A percentile compares a stretch with the other conserved stretches of the same genome.
These are phyloP conservation scores for Fopius arisanus DNA, from an alignment of 1,140 invertebrate genomes.

Conservation along the genomic window DNA sequence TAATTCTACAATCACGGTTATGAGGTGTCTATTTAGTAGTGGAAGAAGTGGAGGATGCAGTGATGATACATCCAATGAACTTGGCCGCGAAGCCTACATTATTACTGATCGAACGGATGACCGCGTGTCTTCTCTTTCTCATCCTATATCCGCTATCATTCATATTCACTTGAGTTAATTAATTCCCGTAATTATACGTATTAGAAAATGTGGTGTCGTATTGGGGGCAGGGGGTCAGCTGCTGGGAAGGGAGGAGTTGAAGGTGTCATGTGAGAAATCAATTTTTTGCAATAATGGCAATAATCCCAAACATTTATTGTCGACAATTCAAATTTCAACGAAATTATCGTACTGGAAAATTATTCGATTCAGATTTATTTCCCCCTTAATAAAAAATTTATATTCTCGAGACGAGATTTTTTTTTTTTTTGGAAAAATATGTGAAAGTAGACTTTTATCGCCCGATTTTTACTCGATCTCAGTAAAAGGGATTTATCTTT, in stretches of 20 bases:
- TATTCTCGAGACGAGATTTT: too few relatives aligned
- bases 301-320: too few relatives aligned
- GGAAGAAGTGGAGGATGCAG: background rate
- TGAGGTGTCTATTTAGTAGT: background rate
- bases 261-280: too few relatives aligned
- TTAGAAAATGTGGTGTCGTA: background rate
- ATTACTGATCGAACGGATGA: background rate
- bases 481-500: too few relatives aligned
- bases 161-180: background rate
- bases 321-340: too few relatives aligned
- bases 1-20: background rate
- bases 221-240: background rate
- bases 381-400: too few relatives aligned
- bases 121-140: background rate
- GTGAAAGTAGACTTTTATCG: too few relatives aligned
- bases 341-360: too few relatives aligned
- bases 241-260: background rate
- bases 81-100: constrained; percentile 20
- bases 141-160: background rate
- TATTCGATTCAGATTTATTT: too few relatives aligned
- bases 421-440: too few relatives aligned
- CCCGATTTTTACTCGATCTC: background rate
- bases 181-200: background rate
- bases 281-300: too few relatives aligned
- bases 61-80: constrained; percentile 3